Conservation (phyloP, 2,113 vertebrate species). For the Salvelinus namaycush region DNA sequence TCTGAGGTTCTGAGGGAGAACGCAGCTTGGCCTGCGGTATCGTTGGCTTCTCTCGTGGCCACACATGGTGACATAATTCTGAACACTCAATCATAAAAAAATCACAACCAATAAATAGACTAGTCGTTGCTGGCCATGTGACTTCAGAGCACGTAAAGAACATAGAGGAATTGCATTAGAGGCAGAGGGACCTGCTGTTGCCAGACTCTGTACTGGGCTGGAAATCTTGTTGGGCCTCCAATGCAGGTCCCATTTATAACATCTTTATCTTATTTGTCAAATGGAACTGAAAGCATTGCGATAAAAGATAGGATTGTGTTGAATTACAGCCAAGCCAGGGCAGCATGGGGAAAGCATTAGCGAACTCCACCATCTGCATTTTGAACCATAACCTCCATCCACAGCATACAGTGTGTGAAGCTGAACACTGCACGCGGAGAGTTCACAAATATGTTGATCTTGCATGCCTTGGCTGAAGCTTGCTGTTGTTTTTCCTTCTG, state of each 20-base stretch:
- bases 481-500: constrained; percentile 59
- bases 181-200: neutral
- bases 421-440: constrained; percentile 37
- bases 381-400: neutral
- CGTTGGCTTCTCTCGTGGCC: constrained; percentile 31
- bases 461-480: constrained; percentile 42
- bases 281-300: constrained; percentile 8
- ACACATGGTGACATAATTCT: constrained; percentile 35
- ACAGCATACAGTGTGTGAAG: neutral
- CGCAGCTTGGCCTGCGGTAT: constrained; percentile 8
- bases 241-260: constrained; percentile 1
- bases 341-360: neutral
- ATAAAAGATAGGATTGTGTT: constrained; percentile 10
- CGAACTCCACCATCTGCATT: neutral
- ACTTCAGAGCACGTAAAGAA: constrained; percentile 7
- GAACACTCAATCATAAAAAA: constrained; percentile 36
- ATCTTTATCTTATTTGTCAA: constrained; percentile 26
- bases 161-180: constrained; percentile 10
- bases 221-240: neutral
- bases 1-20: neutral
- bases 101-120: constrained; percentile 25
- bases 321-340: neutral
- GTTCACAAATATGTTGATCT: constrained; percentile 51
- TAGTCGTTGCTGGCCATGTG: neutral
- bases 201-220: constrained; percentile 5